Base-by-base conservation (phyloP, 2,113 vertebrate species). In the Mormyrus iriodes region DNA sequence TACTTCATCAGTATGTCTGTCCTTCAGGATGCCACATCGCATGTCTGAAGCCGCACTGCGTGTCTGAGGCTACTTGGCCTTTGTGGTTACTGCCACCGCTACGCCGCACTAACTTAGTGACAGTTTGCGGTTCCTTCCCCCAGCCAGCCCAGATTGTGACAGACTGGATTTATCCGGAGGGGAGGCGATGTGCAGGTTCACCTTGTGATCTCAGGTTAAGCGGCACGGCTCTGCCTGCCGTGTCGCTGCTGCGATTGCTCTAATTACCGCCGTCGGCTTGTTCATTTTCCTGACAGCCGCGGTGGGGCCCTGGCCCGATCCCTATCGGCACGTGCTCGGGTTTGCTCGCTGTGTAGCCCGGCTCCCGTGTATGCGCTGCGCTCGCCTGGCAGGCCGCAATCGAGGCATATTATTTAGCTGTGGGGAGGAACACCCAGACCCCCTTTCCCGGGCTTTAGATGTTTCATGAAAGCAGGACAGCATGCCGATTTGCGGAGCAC, bases 241-340 rank as follows among this genome's bases (percentile, higher is more conserved):
- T 93, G 94, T 90, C 2, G 94, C 61, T n/a, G 92, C 93, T 10
- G 15, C 27, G 51, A 87, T 89, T 92, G 83, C 90, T 94, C 88
- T 94, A 93, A 95, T 95, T 93, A 94, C 93, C 93, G 94, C 93
- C 92, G 91, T 88, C 51, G 85, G 91, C 49, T 89, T 91, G 89
- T 93, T 93, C 90, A 93, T 94, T 69, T 93, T 89, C 86, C 89
- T 87, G 88, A 88, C 89, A 91, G 87, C 42, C 53, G 4, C 15
- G 46, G 51, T 3, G 15, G 4, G 27, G 3, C 46, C 8, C 31
- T 21, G 12, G 27, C n/a, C 13, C 24, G 27, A 15, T 35, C 27
- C 17, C 58, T 88, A 10, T 39, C 39, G 24, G 12, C 15, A 42
- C 15, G 35, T 3, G 21, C 44, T 42, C n/a, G 4, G 12, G 7